Evolutionary conservation across 2,113 vertebrate genomes (phyloP), one percentile per base, ranked within the genome.

Genomic region (Syngnathoides biaculeatus): DNA sequence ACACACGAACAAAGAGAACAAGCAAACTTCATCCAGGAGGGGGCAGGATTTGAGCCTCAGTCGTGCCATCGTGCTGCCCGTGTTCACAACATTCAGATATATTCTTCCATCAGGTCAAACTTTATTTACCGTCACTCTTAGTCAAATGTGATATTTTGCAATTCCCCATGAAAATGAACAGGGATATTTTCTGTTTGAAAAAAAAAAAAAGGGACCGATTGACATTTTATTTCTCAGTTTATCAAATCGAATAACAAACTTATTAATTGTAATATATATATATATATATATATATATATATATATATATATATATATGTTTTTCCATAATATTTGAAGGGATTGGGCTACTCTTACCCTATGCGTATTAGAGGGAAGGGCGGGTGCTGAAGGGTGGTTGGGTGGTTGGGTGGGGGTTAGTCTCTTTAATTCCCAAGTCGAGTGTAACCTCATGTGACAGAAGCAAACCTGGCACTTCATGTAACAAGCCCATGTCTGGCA

Each of bases 391-490:
- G n/a, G n/a, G n/a, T n/a, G n/a, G n/a, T n/a, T n/a, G 20, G 1
- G 48, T 20, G 2, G 20, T 22, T 58, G 26, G 0, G 22, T n/a
- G 24, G n/a, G 52, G 69, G 17, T 38, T 58, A 53, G 27, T 53
- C 59, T n/a, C 26, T 66, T 55, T 64, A 72, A 74, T 60, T 74
- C 47, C 61, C 38, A 7, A 58, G 40, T 65, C 84, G 84, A 86
- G 61, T 48, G 9, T 77, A 80, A 87, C 69, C 42, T 42, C 68
- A 78, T 83, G 73, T 83, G 88, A 89, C 88, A 86, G 80, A 79
- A 42, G 77, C 76, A 86, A 81, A 86, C 79, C 78, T 63, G 30
- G 63, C 17, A 43, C 69, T 68, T 67, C 69, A 76, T 60, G 68
- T 87, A 88, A 88, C 80, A 82, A 86, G 66, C 67, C 19, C 61